Percentiles rank a stretch among this genome's conserved stretches.
Conservation (phyloP, 1,140 invertebrate species). For the Drosophila malerkotliana region DNA sequence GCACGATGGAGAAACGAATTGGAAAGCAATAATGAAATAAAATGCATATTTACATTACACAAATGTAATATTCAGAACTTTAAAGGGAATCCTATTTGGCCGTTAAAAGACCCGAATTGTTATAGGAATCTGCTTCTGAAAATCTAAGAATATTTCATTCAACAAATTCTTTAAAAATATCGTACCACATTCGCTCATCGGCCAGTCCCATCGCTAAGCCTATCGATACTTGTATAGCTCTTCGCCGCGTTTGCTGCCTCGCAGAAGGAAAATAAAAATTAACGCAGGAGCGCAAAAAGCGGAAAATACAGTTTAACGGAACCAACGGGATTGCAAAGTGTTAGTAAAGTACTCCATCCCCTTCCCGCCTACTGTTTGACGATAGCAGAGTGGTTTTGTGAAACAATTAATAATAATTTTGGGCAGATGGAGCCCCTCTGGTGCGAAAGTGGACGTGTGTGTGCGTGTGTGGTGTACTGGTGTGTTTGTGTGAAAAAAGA, state of each 20-base stretch:
- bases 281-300: conserved; percentile 7
- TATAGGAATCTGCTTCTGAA: not conserved
- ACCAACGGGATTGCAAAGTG: not conserved
- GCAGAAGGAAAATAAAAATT: conserved; percentile 11
- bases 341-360: not conserved
- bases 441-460: conserved; percentile 10
- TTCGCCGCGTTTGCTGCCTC: conserved; percentile 8
- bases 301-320: not conserved
- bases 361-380: not conserved
- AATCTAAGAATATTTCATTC: not conserved
- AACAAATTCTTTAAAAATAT: not conserved
- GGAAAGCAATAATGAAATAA: not conserved
- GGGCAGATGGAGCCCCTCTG: conserved; percentile 38
- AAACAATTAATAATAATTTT: conserved; percentile 39
- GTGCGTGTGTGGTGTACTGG: conserved; percentile 21
- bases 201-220: not conserved
- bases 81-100: not conserved
- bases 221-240: conserved; percentile 3
- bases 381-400: conserved; percentile 8
- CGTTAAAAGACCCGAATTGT: too few relatives aligned
- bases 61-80: not conserved
- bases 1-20: not conserved
- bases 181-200: not conserved
- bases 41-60: not conserved
- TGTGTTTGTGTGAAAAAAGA: conserved; percentile 42